Evolutionary conservation across 1,140 invertebrate genomes (phyloP).

Genomic region (Heliconius congener): DNA sequence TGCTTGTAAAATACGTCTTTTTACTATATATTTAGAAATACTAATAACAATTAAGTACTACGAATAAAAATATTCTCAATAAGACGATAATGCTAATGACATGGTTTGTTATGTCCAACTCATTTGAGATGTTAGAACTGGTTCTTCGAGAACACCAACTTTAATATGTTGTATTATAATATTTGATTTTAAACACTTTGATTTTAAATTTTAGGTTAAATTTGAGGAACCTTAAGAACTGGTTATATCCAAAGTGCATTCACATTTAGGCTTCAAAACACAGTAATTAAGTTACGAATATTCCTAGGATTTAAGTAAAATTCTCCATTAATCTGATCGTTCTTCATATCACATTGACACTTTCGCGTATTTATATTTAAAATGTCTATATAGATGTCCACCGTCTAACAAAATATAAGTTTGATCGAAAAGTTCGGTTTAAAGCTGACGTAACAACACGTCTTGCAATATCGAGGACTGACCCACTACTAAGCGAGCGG

Average conservation of each 20-base stretch:
- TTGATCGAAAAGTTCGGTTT: background rate
- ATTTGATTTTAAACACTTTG: background rate
- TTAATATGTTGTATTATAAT: background rate
- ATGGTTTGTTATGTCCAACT: background rate
- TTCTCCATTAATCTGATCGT: background rate
- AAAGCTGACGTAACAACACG: background rate
- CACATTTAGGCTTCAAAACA: conserved; percentile 17
- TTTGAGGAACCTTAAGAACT: conserved; percentile 19
- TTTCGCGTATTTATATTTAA: background rate
- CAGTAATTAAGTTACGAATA: background rate
- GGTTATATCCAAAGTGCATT: conserved; percentile 30
- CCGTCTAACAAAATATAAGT: background rate
- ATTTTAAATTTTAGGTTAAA: background rate
- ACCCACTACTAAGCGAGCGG: background rate
- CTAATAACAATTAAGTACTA: background rate
- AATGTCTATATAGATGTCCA: background rate
- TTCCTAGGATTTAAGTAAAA: too few species aligned
- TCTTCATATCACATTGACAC: background rate
- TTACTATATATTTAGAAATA: background rate
- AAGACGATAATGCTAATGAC: too few species aligned
- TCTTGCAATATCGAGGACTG: background rate
- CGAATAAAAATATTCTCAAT: background rate
- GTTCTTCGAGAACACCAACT: background rate
- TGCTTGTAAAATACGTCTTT: background rate
- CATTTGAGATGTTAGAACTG: conserved; percentile 1